phyloP scores from a whole-genome alignment of 2,113 vertebrate genomes.

The Pomatorhinus ruficollis region DNA sequence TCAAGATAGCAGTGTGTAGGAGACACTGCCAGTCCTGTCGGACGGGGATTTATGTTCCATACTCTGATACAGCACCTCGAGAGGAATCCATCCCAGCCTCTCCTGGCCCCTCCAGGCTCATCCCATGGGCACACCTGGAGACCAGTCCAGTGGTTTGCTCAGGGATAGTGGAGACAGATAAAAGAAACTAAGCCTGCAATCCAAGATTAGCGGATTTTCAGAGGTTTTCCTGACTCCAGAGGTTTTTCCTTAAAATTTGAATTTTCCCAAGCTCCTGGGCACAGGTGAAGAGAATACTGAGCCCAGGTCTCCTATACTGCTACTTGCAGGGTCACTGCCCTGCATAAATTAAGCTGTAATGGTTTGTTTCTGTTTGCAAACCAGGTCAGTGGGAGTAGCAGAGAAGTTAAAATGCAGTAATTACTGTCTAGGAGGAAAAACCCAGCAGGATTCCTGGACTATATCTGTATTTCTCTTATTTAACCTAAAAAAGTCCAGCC shows the following conservation, averaged over 20 bases:
- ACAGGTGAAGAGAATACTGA: not conserved
- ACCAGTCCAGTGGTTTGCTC: not conserved
- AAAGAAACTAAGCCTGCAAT: not conserved
- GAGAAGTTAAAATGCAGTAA: not conserved
- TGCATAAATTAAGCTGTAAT: not conserved
- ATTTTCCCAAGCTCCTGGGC: not conserved
- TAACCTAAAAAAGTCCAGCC: not conserved
- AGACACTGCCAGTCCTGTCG: not conserved
- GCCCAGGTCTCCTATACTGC: not conserved
- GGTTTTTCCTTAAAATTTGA: not conserved
- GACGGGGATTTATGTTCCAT: not conserved
- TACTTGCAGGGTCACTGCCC: not conserved
- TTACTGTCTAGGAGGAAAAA: not conserved
- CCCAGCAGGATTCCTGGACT: not conserved
- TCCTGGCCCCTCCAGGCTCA: not conserved
- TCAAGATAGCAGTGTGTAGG: not conserved
- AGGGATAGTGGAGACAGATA: not conserved
- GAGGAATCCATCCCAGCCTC: not conserved
- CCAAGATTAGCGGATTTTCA: not conserved
- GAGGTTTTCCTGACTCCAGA: not conserved
- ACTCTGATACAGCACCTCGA: not conserved
- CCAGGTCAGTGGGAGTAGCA: not conserved
- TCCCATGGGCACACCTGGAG: not conserved
- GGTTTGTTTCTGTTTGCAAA: constrained; percentile 13
- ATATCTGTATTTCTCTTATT: not conserved